Percentiles rank a stretch among this genome's conserved stretches.
phyloP scores from a whole-genome alignment of 2,888 invertebrate genomes.

The Drosophila colorata region DNA sequence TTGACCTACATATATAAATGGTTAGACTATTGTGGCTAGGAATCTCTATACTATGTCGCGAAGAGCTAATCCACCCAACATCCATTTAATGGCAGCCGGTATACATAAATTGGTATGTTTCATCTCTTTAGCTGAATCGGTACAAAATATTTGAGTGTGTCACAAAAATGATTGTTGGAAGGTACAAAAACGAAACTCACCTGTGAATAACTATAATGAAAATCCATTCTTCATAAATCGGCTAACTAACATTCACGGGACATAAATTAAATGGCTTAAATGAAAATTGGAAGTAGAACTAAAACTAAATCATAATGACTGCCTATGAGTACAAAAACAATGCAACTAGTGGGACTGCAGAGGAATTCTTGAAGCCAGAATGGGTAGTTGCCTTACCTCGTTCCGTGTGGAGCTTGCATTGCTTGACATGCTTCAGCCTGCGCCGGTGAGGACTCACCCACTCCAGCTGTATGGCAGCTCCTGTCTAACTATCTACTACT shows the following conservation, averaged over 20 bases:
- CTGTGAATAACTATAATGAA: conserved; percentile 8
- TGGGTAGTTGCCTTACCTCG: not conserved
- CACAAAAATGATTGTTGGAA: conserved; percentile 10
- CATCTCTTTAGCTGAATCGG: conserved; percentile 20
- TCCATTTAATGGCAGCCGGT: conserved; percentile 37
- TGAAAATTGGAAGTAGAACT: conserved; percentile 33
- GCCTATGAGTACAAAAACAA: conserved; percentile 45
- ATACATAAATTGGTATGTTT: conserved; percentile 36
- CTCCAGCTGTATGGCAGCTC: conserved; percentile 51
- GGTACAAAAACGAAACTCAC: not conserved
- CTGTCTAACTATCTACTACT: conserved; percentile 32
- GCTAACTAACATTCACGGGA: conserved; percentile 41
- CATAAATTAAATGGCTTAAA: conserved; percentile 35
- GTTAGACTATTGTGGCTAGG: conserved; percentile 57
- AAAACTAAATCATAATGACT: conserved; percentile 66
- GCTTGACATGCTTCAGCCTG: conserved; percentile 7
- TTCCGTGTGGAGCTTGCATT: too few relatives aligned
- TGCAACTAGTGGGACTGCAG: conserved; percentile 23
- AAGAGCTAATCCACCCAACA: conserved; percentile 12
- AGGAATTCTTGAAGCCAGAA: conserved; percentile 13
- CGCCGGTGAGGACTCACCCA: not conserved
- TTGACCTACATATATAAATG: conserved; percentile 41
- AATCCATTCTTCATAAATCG: conserved; percentile 29
- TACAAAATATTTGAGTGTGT: conserved; percentile 27
- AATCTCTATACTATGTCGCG: conserved; percentile 12